phyloP scores from a whole-genome alignment of 92 coral and sea anemone species.

The Micromussa lordhowensis region DNA sequence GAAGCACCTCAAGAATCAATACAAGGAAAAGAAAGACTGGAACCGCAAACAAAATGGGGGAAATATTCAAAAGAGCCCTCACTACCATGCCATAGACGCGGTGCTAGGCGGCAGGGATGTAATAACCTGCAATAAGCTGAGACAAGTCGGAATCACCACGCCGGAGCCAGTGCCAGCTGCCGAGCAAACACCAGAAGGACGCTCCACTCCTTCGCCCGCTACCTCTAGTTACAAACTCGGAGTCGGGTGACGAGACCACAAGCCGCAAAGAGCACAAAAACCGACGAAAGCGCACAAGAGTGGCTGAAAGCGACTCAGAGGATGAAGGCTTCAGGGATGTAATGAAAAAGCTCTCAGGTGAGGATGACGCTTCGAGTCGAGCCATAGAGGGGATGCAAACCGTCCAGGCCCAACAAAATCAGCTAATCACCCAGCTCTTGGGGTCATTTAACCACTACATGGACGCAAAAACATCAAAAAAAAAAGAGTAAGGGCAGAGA shows the following conservation, averaged over 20 bases:
- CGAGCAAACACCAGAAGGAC: conserved; percentile 53
- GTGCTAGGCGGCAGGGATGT: conserved; percentile 56
- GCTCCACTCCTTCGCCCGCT: conserved; percentile 42
- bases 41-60: no score
- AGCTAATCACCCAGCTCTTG: conserved; percentile 54
- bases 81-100: no score
- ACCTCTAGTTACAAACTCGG: conserved; percentile 43
- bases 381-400: conserved; percentile 69
- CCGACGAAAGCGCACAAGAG: conserved; percentile 35
- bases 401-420: conserved; percentile 55
- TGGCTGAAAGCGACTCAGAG: conserved; percentile 52
- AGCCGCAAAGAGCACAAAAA: conserved; percentile 31
- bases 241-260: conserved; percentile 46
- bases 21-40: no score
- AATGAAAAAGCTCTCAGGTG: conserved; percentile 59
- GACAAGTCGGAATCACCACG: conserved; percentile 53
- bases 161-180: conserved; percentile 37
- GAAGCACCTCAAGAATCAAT: no score
- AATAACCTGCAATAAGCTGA: conserved; percentile 59
- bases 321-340: conserved; percentile 64
- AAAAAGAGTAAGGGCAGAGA: no score
- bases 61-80: no score
- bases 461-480: conserved; percentile 17
- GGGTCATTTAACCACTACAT: conserved; percentile 52
- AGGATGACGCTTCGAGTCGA: conserved; percentile 54